Base-by-base conservation (phyloP, 2,888 invertebrate genomes). In the Agrochola macilenta region DNA sequence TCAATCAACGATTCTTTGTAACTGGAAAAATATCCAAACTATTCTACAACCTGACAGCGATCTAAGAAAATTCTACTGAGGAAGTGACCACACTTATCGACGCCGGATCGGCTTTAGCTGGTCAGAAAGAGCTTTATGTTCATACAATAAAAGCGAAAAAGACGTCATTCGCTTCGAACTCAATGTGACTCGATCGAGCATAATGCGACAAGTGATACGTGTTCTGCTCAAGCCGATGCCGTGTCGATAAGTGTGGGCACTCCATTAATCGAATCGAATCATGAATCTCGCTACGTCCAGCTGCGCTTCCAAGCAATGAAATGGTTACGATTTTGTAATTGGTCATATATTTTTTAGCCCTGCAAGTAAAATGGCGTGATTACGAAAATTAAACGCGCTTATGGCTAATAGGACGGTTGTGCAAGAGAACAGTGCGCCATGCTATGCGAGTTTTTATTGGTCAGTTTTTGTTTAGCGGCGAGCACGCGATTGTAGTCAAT, bases 401-500 rank as follows among this genome's bases (percentile, higher is more conserved):
- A 85, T 52, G 63, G 74, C 20, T 76, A 78, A n/a, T 74, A 82
- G 63, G 65, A 58, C 7, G 71, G 65, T 85, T 85, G 73, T 83
- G 66, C 80, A 85, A 86, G 73, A 84, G 64, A 69, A 73, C 61
- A 60, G 54, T 66, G 46, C 30, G 54, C 64, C 70, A 82, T 75
- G 79, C 70, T 65, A 76, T 39, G 46, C 70, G 9, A 60, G 83
- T 81, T 83, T 75, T 79, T 87, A n/a, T 35, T 7, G 14, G 39
- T 17, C 46, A 77, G 66, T 63, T 84, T 86, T 87, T 87, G 64
- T 77, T 23, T 17, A 39, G 58, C 8, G 0, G 49, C 9, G 20
- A 8, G n/a, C 85, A 86, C 87, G 87, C 85, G 75, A 84, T 70
- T 43, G 58, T 9, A 57, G 12, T 30, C 58, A 68, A 83, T 85